Conservation (phyloP, 1,140 invertebrate genomes). For the Meloidogyne hapla region DNA sequence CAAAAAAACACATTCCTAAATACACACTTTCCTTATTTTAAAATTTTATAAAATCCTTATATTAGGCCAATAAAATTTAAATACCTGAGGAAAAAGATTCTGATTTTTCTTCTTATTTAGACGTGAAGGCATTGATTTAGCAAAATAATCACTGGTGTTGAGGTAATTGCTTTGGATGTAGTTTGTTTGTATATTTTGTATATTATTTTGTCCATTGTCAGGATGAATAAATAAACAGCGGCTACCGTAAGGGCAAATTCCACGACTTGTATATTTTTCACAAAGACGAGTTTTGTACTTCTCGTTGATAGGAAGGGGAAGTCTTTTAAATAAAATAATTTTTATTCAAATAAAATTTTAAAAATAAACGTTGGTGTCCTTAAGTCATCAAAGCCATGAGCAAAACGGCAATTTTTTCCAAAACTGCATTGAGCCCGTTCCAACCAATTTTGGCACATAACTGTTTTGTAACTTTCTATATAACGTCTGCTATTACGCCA, state of each 20-base stretch:
- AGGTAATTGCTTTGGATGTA: too few relatives aligned
- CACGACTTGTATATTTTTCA: constrained; percentile 57
- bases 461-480: constrained; percentile 55
- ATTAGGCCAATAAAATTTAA: too few relatives aligned
- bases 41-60: too few relatives aligned
- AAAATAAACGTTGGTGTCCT: constrained; percentile 39
- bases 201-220: background rate
- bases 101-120: too few relatives aligned
- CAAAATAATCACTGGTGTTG: background rate
- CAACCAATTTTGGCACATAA: constrained; percentile 59
- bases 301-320: constrained; percentile 31
- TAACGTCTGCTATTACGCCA: constrained; percentile 11
- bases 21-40: too few relatives aligned
- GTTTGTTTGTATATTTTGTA: too few relatives aligned
- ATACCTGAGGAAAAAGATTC: too few relatives aligned
- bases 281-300: constrained; percentile 60
- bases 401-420: constrained; percentile 55
- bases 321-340: constrained; percentile 9
- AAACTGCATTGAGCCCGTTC: constrained; percentile 47
- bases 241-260: constrained; percentile 54
- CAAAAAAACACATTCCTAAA: too few relatives aligned
- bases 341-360: constrained; percentile 2
- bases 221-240: constrained; percentile 60
- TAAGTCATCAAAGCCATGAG: constrained; percentile 50
- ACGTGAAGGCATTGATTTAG: background rate